These are phyloP conservation scores for Leptothorax acervorum DNA, from an alignment of 2,888 invertebrate species.

Conservation along the genomic window DNA sequence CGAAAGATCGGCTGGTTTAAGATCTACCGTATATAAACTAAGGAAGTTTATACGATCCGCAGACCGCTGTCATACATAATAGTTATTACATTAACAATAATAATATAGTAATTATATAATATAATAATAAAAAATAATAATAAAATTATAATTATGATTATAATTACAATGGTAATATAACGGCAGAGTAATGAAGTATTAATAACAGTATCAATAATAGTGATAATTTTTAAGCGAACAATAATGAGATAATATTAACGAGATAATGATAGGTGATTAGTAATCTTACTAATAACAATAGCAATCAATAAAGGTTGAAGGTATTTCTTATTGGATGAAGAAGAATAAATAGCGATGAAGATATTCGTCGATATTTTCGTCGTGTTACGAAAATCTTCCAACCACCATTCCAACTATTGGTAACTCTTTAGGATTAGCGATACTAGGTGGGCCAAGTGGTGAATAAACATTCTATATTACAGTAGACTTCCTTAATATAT, in stretches of 20 bases:
- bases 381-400: neutral
- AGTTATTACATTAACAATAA: constrained; percentile 31
- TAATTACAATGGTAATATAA: constrained; percentile 39
- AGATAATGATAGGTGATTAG: neutral
- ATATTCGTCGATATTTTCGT: neutral
- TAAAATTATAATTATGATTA: constrained; percentile 41
- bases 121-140: constrained; percentile 35
- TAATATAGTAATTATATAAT: constrained; percentile 46
- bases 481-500: neutral
- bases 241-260: constrained; percentile 17
- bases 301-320: neutral
- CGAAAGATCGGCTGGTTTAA: neutral
- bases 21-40: constrained; percentile 60
- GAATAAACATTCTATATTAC: constrained; percentile 22
- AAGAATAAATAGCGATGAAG: neutral
- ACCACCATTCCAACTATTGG: neutral
- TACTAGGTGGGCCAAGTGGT: constrained; percentile 1
- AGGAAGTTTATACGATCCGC: constrained; percentile 37
- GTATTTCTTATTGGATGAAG: neutral
- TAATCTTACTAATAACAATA: constrained; percentile 24
- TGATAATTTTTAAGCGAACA: constrained; percentile 29
- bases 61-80: constrained; percentile 64
- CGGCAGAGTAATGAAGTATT: constrained; percentile 38
- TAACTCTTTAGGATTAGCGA: neutral
- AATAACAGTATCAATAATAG: constrained; percentile 31